Base-by-base conservation (phyloP, 2,797 vertebrate species). In the Aeoliscus strigatus region DNA sequence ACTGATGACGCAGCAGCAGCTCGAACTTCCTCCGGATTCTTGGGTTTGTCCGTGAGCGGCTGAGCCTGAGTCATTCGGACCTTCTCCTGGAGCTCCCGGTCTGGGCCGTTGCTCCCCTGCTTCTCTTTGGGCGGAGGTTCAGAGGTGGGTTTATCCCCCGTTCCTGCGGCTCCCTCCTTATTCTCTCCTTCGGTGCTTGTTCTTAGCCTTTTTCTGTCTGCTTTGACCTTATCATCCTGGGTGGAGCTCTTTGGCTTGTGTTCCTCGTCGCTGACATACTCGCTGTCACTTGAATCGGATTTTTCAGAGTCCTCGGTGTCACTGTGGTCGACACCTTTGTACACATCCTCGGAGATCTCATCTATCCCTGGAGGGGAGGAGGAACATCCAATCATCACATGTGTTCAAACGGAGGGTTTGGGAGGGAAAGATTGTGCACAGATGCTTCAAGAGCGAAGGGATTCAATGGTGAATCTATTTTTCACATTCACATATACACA, bases 261-360 rank as follows among this genome's bases (percentile, higher is more conserved):
- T 27, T 96, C 93, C 8, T 97, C 94, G 0, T 98, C 96, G 0
- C 91, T 94, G 40, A 88, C 77, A 31, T 92, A 93, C 57, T 97
- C 94, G 4, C 95, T 97, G 66, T 97, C 95, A 9, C 94, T 97
- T 6, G 92, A 93, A 44, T 98, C 95, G 0, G 94, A 97, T 69
- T 98, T 98, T 61, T 98, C 96, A 0, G 96, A 97, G 45, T 98
- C 94, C 26, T 99, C 96, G 0, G 95, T 93, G 60, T 99, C 96
- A 25, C 92, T 97, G 79, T 92, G 95, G 56, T 93, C 94, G 29
- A 92, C 94, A 5, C 90, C 90, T 64, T 89, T 91, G 38, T 93
- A 94, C 18, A 92, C 90, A 25, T 94, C 93, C 71, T 97, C 96
- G 5, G 94, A 93, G 75, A 98, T 94, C 70, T 97, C 93, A 76